A percentile compares a stretch with the other conserved stretches of the same genome.
These are phyloP conservation scores for Bergia puertoricense DNA, from an alignment of 92 coral and sea anemone genomes.

Conservation along the genomic window DNA sequence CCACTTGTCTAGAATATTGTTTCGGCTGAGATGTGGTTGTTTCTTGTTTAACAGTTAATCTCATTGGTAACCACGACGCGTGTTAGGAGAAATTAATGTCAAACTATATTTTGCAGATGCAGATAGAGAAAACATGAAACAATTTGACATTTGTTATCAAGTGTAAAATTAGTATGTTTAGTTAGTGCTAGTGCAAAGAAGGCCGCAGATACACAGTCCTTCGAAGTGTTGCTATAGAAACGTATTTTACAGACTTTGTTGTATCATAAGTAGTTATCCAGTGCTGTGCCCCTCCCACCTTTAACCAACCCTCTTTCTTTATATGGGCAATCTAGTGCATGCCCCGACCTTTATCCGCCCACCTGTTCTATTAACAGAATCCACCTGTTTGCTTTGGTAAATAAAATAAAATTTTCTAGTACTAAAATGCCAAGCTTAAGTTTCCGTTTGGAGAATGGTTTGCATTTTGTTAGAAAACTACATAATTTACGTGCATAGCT, in stretches of 20 bases:
- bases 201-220: no score
- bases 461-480: no score
- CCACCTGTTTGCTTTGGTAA: slow-evolving; percentile 6
- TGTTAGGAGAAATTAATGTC: background rate
- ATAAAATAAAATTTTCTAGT: background rate
- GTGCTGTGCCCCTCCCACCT: background rate
- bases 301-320: background rate
- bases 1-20: no score
- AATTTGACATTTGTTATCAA: no score
- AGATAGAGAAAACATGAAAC: no score
- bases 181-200: no score
- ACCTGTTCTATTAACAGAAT: background rate
- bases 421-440: background rate
- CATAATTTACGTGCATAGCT: background rate
- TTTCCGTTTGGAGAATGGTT: background rate
- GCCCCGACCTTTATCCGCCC: background rate
- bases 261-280: no score
- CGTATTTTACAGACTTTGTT: no score
- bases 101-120: background rate
- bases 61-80: background rate
- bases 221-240: no score
- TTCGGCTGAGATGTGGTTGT: no score
- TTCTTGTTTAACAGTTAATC: background rate
- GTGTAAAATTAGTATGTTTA: no score
- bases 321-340: background rate